phyloP scores from a whole-genome alignment of 2,888 invertebrate species.

The Heliconius cydno region DNA sequence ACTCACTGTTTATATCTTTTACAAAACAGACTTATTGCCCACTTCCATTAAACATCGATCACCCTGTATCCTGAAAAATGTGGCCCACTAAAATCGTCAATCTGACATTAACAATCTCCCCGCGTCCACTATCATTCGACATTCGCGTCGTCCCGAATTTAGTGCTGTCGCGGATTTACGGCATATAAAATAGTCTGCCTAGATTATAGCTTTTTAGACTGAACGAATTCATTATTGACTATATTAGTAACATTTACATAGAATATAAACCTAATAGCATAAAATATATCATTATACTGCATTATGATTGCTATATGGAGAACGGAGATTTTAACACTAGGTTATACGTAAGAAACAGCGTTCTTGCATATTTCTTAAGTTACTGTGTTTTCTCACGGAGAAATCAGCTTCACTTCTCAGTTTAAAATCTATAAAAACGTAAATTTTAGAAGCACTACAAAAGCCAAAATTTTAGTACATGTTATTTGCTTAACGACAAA shows the following conservation, averaged over 20 bases:
- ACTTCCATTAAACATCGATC: constrained; percentile 14
- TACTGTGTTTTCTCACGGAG: too few species aligned
- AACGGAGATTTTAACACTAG: background rate
- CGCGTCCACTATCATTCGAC: constrained; percentile 30
- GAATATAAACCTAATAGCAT: background rate
- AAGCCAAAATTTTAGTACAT: too few species aligned
- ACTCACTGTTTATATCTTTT: background rate
- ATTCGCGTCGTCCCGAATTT: constrained; percentile 23
- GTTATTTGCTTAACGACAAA: too few species aligned
- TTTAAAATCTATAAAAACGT: too few species aligned
- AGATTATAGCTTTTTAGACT: background rate
- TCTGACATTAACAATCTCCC: constrained; percentile 26
- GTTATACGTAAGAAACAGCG: too few species aligned
- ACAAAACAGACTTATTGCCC: background rate
- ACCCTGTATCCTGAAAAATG: constrained; percentile 25
- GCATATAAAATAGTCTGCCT: constrained; percentile 5
- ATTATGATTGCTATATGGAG: background rate
- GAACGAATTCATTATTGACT: background rate
- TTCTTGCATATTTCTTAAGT: too few species aligned
- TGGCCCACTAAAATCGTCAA: constrained; percentile 25
- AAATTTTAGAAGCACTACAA: too few species aligned
- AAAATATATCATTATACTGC: too few species aligned
- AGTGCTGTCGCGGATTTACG: constrained; percentile 25
- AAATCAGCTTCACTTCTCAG: too few species aligned
- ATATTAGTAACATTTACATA: background rate